These are phyloP conservation scores for Tipula helvola DNA, from an alignment of 2,888 invertebrate genomes.

Conservation along the genomic window DNA sequence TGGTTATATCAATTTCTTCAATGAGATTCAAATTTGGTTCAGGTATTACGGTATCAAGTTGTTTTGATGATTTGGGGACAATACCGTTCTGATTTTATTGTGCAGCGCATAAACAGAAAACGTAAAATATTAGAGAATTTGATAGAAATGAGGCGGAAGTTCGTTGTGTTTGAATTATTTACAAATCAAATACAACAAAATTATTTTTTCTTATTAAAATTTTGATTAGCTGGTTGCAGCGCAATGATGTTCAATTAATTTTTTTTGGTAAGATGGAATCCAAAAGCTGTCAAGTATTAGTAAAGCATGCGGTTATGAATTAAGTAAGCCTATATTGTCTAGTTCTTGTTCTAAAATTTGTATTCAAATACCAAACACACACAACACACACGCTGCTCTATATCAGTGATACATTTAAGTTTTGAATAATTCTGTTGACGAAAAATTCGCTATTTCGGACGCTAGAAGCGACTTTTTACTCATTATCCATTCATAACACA, in stretches of 20 bases:
- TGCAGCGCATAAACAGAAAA: not conserved
- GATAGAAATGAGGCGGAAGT: not conserved
- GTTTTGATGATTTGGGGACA: not conserved
- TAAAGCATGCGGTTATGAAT: not conserved
- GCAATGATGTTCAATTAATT: not conserved
- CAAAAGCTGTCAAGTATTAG: not conserved
- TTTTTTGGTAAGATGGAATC: not conserved
- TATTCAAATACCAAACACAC: not conserved
- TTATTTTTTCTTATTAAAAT: not conserved
- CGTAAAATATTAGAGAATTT: not conserved
- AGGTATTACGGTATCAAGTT: not conserved
- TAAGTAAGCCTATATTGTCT: not conserved
- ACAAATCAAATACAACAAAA: not conserved
- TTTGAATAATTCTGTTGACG: no score
- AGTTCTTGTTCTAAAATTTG: not conserved
- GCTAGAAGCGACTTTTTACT: no score
- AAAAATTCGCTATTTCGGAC: no score
- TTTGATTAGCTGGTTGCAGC: not conserved
- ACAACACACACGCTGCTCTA: not conserved
- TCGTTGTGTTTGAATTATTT: not conserved
- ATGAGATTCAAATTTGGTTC: conserved; percentile 41
- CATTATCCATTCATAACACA: no score
- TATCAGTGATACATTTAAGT: not conserved
- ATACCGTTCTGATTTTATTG: not conserved
- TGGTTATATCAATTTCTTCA: conserved; percentile 68